phyloP scores from a whole-genome alignment of 2,888 invertebrate genomes.

The Argyra leucocephala region DNA sequence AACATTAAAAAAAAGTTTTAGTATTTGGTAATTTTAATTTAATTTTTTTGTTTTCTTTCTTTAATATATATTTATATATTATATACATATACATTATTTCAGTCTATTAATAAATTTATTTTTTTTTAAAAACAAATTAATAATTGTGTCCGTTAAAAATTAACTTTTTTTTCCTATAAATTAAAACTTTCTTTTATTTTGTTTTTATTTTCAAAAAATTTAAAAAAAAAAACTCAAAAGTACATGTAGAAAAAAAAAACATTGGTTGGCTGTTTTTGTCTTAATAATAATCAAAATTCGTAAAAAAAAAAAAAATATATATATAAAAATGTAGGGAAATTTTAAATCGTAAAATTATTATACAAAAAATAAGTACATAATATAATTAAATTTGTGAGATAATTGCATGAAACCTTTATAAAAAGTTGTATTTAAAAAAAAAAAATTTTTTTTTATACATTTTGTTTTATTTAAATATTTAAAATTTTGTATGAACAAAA shows the following conservation, averaged over 20 bases:
- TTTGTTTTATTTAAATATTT: background rate
- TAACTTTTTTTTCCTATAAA: background rate
- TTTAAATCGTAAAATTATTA: background rate
- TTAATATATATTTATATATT: background rate
- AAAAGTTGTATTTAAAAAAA: background rate
- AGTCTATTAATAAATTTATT: too few species aligned
- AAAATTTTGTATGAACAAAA: too few species aligned
- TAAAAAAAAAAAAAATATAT: background rate
- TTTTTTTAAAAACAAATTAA: background rate
- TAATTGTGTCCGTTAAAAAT: background rate
- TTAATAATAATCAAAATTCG: background rate
- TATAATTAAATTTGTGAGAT: too few species aligned
- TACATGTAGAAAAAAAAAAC: background rate
- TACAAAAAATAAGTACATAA: background rate
- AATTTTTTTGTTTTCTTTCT: background rate
- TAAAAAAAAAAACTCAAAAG: too few species aligned
- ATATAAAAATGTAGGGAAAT: too few species aligned
- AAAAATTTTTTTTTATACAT: background rate
- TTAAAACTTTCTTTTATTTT: background rate
- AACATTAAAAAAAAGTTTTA: background rate
- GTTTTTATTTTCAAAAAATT: background rate
- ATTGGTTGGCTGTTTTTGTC: background rate
- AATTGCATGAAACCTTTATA: too few species aligned
- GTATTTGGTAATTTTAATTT: background rate
- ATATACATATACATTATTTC: too few species aligned